A percentile compares a stretch with the other conserved stretches of the same genome.
Evolutionary conservation across 2,113 vertebrate species (phyloP).

Genomic region (Nesoenas mayeri): DNA sequence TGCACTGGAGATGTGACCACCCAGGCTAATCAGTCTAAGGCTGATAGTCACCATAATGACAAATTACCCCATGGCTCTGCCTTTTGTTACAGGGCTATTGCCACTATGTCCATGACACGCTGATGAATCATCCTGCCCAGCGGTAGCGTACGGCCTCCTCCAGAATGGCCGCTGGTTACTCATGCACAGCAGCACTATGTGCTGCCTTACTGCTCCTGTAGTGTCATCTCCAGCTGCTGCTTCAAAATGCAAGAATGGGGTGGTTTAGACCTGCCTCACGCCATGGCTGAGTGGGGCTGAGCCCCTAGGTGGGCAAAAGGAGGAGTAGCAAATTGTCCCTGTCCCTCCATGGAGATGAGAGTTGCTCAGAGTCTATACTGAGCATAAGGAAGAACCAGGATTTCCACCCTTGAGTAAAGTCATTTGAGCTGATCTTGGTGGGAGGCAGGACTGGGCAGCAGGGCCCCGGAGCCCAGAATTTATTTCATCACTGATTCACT

Average conservation of each 20-base stretch:
- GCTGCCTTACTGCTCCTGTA: neutral
- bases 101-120: neutral
- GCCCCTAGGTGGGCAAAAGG: neutral
- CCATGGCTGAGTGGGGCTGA: neutral
- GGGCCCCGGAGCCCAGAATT: neutral
- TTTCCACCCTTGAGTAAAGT: neutral
- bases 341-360: neutral
- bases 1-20: neutral
- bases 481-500: neutral
- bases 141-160: neutral
- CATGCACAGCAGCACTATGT: neutral
- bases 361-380: neutral
- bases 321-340: neutral
- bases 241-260: neutral
- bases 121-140: constrained; percentile 52
- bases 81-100: constrained; percentile 17
- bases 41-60: constrained; percentile 12
- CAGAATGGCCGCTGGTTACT: constrained; percentile 44
- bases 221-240: neutral
- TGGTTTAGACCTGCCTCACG: neutral
- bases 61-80: constrained; percentile 30
- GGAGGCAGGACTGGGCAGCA: neutral
- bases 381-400: neutral
- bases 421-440: neutral
- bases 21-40: constrained; percentile 13